Conservation (phyloP, 2,797 vertebrate genomes). For the Pteronotus mesoamericanus region DNA sequence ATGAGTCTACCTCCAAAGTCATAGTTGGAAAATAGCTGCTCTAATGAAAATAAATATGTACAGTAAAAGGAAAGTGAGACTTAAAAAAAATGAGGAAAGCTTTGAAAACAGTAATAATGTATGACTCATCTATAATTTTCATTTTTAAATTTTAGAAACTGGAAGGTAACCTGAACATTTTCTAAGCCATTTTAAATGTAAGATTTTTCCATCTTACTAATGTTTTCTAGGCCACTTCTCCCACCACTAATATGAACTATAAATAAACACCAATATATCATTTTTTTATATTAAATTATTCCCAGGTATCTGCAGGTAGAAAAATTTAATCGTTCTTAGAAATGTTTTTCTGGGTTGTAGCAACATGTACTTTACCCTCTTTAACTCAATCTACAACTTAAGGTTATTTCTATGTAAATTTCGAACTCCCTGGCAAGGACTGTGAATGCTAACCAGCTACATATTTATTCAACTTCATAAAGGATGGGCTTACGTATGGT, state of each 20-base stretch:
- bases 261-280: conserved; percentile 57
- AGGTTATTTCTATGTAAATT: conserved; percentile 55
- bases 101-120: conserved; percentile 35
- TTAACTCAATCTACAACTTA: conserved; percentile 42
- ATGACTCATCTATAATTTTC: background rate
- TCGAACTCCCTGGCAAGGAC: conserved; percentile 52
- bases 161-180: conserved; percentile 42
- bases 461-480: conserved; percentile 34
- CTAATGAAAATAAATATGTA: conserved; percentile 69
- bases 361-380: conserved; percentile 58
- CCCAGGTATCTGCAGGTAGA: conserved; percentile 75
- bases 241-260: conserved; percentile 57
- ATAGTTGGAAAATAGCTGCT: conserved; percentile 67
- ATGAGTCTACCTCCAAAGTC: conserved; percentile 67
- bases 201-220: conserved; percentile 62
- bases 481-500: background rate
- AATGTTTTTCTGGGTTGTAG: conserved; percentile 39
- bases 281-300: conserved; percentile 67
- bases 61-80: conserved; percentile 41
- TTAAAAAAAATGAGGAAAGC: conserved; percentile 29
- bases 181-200: conserved; percentile 62
- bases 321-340: conserved; percentile 66
- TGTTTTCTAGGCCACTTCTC: conserved; percentile 49
- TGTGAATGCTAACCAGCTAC: conserved; percentile 44
- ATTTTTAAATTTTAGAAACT: conserved; percentile 45